phyloP scores from a whole-genome alignment of 2,888 invertebrate species.

The Diarsia brunnea region DNA sequence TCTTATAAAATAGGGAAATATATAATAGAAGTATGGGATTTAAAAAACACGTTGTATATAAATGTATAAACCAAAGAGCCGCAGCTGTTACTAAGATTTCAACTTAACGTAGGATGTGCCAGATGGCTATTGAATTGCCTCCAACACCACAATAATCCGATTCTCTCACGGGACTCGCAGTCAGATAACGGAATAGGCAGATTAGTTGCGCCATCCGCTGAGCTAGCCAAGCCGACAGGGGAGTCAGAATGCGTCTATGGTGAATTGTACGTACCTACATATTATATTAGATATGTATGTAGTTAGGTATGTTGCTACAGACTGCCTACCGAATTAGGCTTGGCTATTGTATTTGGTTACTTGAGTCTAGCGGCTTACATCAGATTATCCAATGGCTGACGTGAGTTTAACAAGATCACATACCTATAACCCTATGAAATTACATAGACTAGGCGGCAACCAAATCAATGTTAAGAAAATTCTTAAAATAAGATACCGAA shows the following conservation, averaged over 20 bases:
- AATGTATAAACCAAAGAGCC: not conserved
- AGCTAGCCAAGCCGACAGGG: conserved; percentile 15
- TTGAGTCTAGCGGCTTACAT: not conserved
- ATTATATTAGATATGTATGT: too few relatives aligned
- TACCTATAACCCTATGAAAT: not conserved
- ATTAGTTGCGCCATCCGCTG: conserved; percentile 52
- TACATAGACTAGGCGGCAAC: too few relatives aligned
- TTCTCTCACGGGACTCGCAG: conserved; percentile 47
- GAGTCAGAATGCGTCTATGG: conserved; percentile 35
- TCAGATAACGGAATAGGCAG: conserved; percentile 55
- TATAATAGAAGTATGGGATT: too few relatives aligned
- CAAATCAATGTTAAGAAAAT: not conserved
- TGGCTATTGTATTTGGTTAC: conserved; percentile 15
- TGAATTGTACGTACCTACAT: not conserved
- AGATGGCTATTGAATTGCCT: conserved; percentile 29
- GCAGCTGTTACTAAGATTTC: not conserved
- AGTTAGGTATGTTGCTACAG: not conserved
- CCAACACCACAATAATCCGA: conserved; percentile 31
- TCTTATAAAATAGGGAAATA: too few relatives aligned
- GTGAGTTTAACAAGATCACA: not conserved
- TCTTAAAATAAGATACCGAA: too few relatives aligned
- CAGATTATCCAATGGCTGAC: not conserved
- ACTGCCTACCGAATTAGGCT: not conserved
- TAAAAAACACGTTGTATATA: too few relatives aligned
- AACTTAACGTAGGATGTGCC: not conserved